Base-by-base conservation (phyloP, 2,113 vertebrate genomes). In the Oryzias celebensis region DNA sequence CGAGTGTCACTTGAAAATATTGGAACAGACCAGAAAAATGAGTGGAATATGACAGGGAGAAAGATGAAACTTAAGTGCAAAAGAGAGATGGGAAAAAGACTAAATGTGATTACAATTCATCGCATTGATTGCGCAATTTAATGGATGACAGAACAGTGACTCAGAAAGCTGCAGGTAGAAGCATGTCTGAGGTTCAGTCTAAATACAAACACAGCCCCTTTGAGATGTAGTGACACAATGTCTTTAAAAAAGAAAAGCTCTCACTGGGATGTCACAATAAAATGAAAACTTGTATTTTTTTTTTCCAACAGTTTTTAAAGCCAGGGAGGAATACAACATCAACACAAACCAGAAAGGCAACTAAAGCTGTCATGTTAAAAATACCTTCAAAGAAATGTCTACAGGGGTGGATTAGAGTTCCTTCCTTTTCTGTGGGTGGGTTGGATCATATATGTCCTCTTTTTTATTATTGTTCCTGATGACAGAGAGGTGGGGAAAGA, bases 1-100 rank as follows among this genome's bases (percentile, higher is more conserved):
- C 36, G 68, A 55, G 52, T 65, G 71, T 64, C 71, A 58, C 47
- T 43, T 65, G 68, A 55, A 77, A 73, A 70, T 61, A 58, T 44
- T 62, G 57, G 58, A 62, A 75, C 58, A 69, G 52, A 52, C 46
- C 41, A 17, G 59, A 44, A 58, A 28, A 66, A 73, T 65, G 46
- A 71, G 28, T 41, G 36, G 23, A 62, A 14, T 44, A 28, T 54
- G 62, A 49, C 49, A 68, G 10, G 47, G n/a, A 36, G 76, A 68
- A 55, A 20, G 26, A 63, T 44, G 44, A 50, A 68, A 52, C 45
- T 20, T 31, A 47, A 53, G 46, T 56, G 48, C 48, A 44, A 42
- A 50, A 52, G 45, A 52, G 18, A 4, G 43, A 69, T 42, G 55
- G n/a, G 23, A 62, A 77, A 65, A 52, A 17, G 36, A 36, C 36